Evolutionary conservation across 1,140 invertebrate species (phyloP).

Genomic region (Cecropterus lyciades): DNA sequence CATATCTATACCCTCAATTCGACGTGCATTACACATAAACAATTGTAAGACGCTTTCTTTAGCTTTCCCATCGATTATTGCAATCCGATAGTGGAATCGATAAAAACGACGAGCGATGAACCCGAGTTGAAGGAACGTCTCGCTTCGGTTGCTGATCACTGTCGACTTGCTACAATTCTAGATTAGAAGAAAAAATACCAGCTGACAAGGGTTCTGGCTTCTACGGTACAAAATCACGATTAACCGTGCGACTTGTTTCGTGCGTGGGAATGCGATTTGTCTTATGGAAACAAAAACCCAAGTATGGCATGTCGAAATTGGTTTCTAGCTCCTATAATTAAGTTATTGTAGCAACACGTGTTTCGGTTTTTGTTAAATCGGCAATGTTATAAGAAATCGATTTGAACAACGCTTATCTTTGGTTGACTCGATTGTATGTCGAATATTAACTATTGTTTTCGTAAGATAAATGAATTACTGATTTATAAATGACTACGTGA

Average conservation of each 20-base stretch:
- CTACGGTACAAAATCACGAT: constrained; percentile 25
- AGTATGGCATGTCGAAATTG: constrained; percentile 19
- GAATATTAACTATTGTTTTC: background rate
- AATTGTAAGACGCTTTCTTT: constrained; percentile 47
- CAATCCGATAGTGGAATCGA: constrained; percentile 46
- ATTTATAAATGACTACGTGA: background rate
- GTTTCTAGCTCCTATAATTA: constrained; percentile 17
- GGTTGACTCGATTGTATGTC: background rate
- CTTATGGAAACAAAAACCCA: constrained; percentile 11
- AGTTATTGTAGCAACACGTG: constrained; percentile 9
- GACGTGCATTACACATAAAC: constrained; percentile 18
- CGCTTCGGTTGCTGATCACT: constrained; percentile 62
- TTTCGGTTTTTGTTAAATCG: background rate
- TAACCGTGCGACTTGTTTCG: constrained; percentile 33
- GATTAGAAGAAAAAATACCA: constrained; percentile 20
- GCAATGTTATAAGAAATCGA: background rate
- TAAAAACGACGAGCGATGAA: constrained; percentile 71
- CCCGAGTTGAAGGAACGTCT: constrained; percentile 76
- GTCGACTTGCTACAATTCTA: constrained; percentile 38
- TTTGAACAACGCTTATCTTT: background rate
- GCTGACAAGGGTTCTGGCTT: constrained; percentile 20
- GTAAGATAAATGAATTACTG: background rate
- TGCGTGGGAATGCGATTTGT: constrained; percentile 32
- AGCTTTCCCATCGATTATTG: constrained; percentile 60
- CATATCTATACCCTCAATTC: constrained; percentile 21